phyloP scores from a whole-genome alignment of 1,140 invertebrate species.

The Apis laboriosa region DNA sequence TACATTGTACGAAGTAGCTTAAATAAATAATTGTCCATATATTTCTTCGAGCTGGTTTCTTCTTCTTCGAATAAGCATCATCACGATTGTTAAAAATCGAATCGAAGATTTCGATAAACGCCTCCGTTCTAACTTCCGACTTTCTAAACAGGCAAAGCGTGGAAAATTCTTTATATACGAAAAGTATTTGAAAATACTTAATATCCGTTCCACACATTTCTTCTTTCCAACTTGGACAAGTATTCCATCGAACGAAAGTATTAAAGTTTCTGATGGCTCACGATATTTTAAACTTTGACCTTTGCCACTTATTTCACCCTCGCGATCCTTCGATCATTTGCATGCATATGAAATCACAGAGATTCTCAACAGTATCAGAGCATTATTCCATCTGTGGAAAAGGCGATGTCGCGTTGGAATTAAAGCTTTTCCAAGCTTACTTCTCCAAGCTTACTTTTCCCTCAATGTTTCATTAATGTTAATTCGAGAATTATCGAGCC shows the following conservation, averaged over 20 bases:
- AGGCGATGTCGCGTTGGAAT: neutral
- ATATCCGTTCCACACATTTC: slow-evolving; percentile 6
- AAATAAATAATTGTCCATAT: no score
- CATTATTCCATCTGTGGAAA: neutral
- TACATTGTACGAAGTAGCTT: no score
- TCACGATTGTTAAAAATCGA: neutral
- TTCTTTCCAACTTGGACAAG: neutral
- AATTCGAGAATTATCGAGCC: neutral
- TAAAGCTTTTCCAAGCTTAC: neutral
- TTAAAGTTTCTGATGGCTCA: neutral
- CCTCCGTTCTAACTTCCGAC: neutral
- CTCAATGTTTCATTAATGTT: neutral
- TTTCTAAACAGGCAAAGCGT: slow-evolving; percentile 14
- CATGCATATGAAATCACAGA: slow-evolving; percentile 7
- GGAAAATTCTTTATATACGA: neutral
- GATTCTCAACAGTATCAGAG: neutral
- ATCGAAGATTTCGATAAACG: neutral
- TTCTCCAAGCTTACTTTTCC: no score
- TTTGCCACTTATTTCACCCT: neutral
- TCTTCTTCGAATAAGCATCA: no score
- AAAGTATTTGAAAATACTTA: slow-evolving; percentile 17
- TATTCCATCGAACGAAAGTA: slow-evolving; percentile 12
- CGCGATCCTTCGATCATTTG: neutral
- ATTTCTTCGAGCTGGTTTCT: no score
- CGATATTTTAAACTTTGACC: slow-evolving; percentile 13